phyloP scores from a whole-genome alignment of 2,797 vertebrate species.

The Rhinella marina region DNA sequence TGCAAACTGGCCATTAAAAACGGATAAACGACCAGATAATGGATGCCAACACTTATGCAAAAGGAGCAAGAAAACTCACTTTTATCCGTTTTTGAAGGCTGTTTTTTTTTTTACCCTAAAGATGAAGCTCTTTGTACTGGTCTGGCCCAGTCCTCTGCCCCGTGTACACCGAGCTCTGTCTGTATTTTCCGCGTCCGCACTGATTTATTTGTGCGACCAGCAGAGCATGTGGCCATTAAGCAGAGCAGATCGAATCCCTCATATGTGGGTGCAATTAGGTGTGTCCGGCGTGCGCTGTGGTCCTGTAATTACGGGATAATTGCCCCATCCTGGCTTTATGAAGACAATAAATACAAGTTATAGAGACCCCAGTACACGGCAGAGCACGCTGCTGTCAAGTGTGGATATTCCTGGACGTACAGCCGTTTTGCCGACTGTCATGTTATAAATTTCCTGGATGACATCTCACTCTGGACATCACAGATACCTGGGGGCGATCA shows the following conservation, averaged over 20 bases:
- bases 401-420: not conserved
- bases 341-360: slow-evolving; percentile 4
- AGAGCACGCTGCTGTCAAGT: not conserved
- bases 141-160: not conserved
- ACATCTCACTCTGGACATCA: not conserved
- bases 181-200: not conserved
- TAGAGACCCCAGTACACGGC: not conserved
- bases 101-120: not conserved
- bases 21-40: no score
- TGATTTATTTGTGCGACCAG: not conserved
- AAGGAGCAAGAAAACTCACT: no score
- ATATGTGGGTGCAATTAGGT: slow-evolving; percentile 17
- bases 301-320: not conserved
- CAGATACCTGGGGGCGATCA: not conserved
- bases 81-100: no score
- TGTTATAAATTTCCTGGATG: not conserved
- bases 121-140: no score
- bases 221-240: not conserved
- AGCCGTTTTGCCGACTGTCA: not conserved
- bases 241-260: slow-evolving; percentile 1
- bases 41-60: no score
- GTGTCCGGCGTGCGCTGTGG: not conserved
- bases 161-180: not conserved
- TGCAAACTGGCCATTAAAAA: no score
- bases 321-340: not conserved